These are phyloP conservation scores for Orius insidiosus DNA, from an alignment of 1,140 invertebrate genomes.

Conservation along the genomic window DNA sequence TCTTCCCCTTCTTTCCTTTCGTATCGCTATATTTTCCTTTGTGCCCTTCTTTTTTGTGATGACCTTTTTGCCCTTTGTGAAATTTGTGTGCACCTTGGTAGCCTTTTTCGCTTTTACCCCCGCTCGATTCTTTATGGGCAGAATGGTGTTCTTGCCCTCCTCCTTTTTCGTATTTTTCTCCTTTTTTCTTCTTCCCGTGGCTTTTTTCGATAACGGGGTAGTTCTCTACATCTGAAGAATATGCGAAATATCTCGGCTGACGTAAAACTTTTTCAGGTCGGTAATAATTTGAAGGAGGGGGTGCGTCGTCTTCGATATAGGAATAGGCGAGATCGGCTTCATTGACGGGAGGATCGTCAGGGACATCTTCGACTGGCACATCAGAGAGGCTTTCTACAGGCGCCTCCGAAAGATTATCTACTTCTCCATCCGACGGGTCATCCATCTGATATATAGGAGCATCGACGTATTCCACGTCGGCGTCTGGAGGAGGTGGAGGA, in stretches of 20 bases:
- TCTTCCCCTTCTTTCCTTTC: slow-evolving; percentile 24
- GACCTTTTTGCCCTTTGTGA: slow-evolving; percentile 25
- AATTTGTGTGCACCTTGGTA: slow-evolving; percentile 26
- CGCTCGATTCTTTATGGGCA: slow-evolving; percentile 22
- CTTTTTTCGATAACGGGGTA: background rate
- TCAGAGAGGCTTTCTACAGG: background rate
- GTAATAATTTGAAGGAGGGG: no score
- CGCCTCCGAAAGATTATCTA: background rate
- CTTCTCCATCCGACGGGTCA: background rate
- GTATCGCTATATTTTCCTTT: slow-evolving; percentile 25
- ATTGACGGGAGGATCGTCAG: background rate
- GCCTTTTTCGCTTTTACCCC: slow-evolving; percentile 26
- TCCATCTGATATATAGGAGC: background rate
- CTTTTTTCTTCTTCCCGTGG: slow-evolving; percentile 8
- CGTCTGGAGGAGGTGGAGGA: background rate
- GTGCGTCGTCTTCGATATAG: no score
- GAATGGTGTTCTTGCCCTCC: slow-evolving; percentile 22
- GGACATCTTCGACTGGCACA: background rate
- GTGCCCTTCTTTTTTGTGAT: slow-evolving; percentile 25
- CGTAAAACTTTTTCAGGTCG: slow-evolving; percentile 4
- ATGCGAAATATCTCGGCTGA: slow-evolving; percentile 6
- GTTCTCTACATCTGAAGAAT: slow-evolving; percentile 1
- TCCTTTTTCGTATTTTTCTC: slow-evolving; percentile 22
- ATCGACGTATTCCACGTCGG: background rate
- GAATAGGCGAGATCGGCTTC: no score